A percentile compares a stretch with the other conserved stretches of the same genome.
Evolutionary conservation across 2,888 invertebrate species (phyloP).

Genomic region (Teleogryllus oceanicus): DNA sequence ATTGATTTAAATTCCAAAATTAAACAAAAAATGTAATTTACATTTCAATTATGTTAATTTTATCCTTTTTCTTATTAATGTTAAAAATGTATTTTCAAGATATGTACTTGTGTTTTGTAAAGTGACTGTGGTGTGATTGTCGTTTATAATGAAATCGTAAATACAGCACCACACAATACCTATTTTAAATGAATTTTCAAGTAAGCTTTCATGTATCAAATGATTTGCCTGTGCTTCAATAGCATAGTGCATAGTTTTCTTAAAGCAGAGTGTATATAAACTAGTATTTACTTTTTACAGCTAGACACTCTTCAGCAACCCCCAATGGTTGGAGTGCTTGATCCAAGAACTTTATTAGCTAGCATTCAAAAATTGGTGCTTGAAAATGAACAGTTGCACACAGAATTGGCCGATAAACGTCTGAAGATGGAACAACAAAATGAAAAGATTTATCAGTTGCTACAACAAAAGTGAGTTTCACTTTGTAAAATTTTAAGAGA

Average conservation of each 20-base stretch:
- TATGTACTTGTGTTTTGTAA: too few relatives aligned
- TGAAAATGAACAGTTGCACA: conserved; percentile 33
- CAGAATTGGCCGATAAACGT: conserved; percentile 34
- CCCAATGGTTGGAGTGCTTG: conserved; percentile 2
- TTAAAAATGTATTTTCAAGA: too few relatives aligned
- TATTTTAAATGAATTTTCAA: too few relatives aligned
- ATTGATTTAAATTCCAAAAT: too few relatives aligned
- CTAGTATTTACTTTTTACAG: not conserved
- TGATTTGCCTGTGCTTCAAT: not conserved
- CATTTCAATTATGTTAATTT: too few relatives aligned
- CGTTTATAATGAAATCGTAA: too few relatives aligned
- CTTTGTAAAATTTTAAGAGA: not conserved
- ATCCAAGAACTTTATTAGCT: conserved; percentile 29
- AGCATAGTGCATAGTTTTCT: not conserved
- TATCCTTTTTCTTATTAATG: too few relatives aligned
- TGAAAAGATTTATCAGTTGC: conserved; percentile 33
- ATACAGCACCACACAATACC: too few relatives aligned
- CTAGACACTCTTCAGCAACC: conserved; percentile 26
- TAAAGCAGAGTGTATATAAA: not conserved
- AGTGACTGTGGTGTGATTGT: too few relatives aligned
- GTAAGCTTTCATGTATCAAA: not conserved
- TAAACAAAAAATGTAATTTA: too few relatives aligned
- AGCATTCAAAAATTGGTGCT: conserved; percentile 31
- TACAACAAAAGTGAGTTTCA: conserved; percentile 34
- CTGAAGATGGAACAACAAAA: conserved; percentile 34